Percentiles rank a stretch among this genome's conserved stretches.
These are phyloP conservation scores for Helogale parvula DNA, from an alignment of 2,113 vertebrate species.

Conservation along the genomic window DNA sequence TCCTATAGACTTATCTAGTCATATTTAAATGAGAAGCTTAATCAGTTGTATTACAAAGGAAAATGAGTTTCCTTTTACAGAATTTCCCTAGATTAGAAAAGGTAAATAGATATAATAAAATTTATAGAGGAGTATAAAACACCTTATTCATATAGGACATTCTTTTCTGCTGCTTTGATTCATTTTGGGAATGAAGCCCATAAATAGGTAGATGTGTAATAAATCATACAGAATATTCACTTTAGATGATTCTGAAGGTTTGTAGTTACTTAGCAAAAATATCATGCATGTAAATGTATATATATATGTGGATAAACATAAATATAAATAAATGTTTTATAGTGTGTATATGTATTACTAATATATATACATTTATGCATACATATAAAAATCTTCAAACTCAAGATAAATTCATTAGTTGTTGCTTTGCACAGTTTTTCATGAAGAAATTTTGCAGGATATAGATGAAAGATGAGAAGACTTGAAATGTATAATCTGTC, in stretches of 20 bases:
- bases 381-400: not conserved
- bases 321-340: too few species aligned
- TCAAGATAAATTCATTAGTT: not conserved
- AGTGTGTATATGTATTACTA: not conserved
- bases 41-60: constrained; percentile 17
- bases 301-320: not conserved
- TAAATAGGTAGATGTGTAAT: not conserved
- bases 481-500: not conserved
- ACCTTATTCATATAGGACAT: not conserved
- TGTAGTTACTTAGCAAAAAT: not conserved
- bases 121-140: not conserved
- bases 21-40: constrained; percentile 51
- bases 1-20: not conserved
- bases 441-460: not conserved
- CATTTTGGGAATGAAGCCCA: not conserved
- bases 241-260: not conserved
- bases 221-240: not conserved
- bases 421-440: not conserved
- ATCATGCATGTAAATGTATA: not conserved
- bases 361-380: not conserved
- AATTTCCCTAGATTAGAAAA: constrained; percentile 25
- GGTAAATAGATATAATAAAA: not conserved
- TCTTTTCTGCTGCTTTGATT: not conserved
- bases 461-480: not conserved
- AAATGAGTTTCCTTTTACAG: not conserved